A percentile compares a stretch with the other conserved stretches of the same genome.
These are phyloP conservation scores for Acrocephalus kingi DNA, from an alignment of 2,113 vertebrate species.

Conservation along the genomic window DNA sequence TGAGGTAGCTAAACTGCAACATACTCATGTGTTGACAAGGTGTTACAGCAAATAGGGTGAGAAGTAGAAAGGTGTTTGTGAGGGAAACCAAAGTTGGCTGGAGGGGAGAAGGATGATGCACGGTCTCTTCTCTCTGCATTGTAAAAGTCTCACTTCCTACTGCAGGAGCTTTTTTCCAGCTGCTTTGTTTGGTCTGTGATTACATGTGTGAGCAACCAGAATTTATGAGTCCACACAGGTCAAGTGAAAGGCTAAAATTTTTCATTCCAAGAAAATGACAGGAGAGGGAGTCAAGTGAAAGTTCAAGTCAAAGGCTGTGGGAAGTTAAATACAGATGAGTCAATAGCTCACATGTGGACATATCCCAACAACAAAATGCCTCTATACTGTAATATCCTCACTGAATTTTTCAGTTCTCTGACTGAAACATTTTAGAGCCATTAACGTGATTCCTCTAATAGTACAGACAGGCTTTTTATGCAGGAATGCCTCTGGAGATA, in stretches of 20 bases:
- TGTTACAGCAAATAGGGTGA: neutral
- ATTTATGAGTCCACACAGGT: constrained; percentile 44
- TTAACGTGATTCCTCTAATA: constrained; percentile 45
- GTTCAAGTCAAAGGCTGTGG: constrained; percentile 28
- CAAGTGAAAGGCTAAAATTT: constrained; percentile 15
- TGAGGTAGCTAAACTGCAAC: neutral
- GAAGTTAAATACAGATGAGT: constrained; percentile 10
- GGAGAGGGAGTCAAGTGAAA: constrained; percentile 20
- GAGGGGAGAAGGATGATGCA: neutral
- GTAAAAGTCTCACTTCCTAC: neutral
- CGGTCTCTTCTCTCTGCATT: neutral
- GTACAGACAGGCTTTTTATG: constrained; percentile 34
- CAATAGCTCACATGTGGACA: neutral
- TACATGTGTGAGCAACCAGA: constrained; percentile 4
- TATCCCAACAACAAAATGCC: neutral
- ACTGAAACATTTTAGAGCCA: constrained; percentile 31
- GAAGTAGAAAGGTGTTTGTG: neutral
- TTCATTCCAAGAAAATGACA: constrained; percentile 7
- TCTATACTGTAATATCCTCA: neutral
- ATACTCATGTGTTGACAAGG: accelerated
- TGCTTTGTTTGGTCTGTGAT: constrained; percentile 22
- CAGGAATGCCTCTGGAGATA: constrained; percentile 29
- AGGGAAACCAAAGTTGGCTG: neutral
- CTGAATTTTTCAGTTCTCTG: constrained; percentile 7
- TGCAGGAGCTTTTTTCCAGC: neutral